phyloP scores from a whole-genome alignment of 2,888 invertebrate species.

The Megalurothrips usitatus region DNA sequence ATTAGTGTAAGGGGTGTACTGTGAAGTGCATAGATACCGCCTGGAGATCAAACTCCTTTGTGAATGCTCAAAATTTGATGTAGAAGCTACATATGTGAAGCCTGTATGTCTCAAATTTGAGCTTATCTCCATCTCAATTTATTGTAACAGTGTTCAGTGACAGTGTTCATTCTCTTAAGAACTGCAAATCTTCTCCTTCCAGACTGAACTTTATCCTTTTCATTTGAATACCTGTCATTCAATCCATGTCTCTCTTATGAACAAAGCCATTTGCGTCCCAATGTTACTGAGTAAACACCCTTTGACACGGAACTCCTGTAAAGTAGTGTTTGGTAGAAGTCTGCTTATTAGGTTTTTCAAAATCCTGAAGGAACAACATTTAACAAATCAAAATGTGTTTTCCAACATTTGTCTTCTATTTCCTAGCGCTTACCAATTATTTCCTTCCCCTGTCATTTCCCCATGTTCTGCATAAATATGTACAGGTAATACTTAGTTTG shows the following conservation, averaged over 20 bases:
- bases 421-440: too few relatives aligned
- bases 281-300: too few relatives aligned
- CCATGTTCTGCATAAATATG: too few relatives aligned
- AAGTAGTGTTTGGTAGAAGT: background rate
- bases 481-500: too few relatives aligned
- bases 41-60: background rate
- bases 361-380: background rate
- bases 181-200: background rate
- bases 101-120: slow-evolving; percentile 5
- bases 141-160: background rate
- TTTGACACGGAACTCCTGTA: too few relatives aligned
- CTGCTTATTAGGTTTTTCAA: background rate
- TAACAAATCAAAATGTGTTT: too few relatives aligned
- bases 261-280: too few relatives aligned
- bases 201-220: background rate
- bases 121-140: background rate
- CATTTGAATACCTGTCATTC: background rate
- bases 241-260: too few relatives aligned
- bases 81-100: background rate
- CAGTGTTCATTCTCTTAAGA: background rate
- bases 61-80: slow-evolving; percentile 4
- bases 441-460: too few relatives aligned
- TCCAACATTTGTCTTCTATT: too few relatives aligned
- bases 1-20: background rate
- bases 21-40: background rate